Conservation (phyloP, 2,888 invertebrate genomes). For the Parnassius orleans region DNA sequence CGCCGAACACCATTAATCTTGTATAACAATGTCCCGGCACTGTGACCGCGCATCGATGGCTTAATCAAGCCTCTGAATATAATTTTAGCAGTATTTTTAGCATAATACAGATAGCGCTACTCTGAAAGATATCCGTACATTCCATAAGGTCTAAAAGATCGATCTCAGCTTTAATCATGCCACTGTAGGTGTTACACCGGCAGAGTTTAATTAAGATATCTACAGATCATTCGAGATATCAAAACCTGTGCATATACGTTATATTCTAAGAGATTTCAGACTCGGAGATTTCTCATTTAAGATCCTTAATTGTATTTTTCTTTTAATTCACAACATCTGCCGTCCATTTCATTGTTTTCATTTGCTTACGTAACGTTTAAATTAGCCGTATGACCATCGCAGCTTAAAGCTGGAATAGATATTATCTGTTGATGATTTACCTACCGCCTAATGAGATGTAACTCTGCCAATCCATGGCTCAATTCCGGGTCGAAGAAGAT, state of each 20-base stretch:
- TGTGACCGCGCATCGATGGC: constrained; percentile 63
- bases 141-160: constrained; percentile 37
- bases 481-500: too few relatives aligned
- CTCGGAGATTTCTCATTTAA: constrained; percentile 15
- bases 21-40: constrained; percentile 73
- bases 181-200: constrained; percentile 25
- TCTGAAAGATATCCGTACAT: constrained; percentile 34
- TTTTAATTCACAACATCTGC: constrained; percentile 12
- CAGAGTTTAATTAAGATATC: constrained; percentile 28
- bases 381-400: constrained; percentile 5
- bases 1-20: constrained; percentile 75
- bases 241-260: constrained; percentile 19
- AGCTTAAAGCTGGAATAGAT: neutral
- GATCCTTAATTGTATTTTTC: constrained; percentile 17
- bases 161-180: constrained; percentile 36
- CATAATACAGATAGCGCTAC: constrained; percentile 35
- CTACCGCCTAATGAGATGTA: too few relatives aligned
- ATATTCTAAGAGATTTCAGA: constrained; percentile 23
- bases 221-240: constrained; percentile 26
- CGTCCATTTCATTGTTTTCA: constrained; percentile 18
- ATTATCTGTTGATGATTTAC: too few relatives aligned
- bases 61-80: constrained; percentile 64
- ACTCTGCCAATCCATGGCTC: too few relatives aligned
- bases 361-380: constrained; percentile 2
- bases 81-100: constrained; percentile 53